Base-by-base conservation (phyloP, 2,888 invertebrate genomes). In the Aleiodes leptofemur region DNA sequence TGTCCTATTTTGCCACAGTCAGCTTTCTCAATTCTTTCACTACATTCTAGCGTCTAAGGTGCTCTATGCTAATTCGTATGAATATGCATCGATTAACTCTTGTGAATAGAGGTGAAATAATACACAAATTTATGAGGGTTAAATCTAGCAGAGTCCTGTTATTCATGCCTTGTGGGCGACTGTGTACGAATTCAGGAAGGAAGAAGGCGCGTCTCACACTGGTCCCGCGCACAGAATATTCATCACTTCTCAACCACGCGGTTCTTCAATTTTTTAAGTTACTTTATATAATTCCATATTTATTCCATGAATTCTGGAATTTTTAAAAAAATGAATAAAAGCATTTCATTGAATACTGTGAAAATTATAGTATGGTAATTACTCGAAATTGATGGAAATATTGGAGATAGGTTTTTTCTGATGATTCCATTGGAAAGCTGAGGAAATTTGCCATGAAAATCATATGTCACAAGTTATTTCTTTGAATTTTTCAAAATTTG, bases 61-160 rank as follows among this genome's bases (percentile, higher is more conserved):
- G 79, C 77, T 79, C 80, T 85, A 85, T 85, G 84, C 83, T 85
- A 85, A 84, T 84, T 82, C 82, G 78, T 81, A 86, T 86, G 86
- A 86, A 85, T 86, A 86, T 86, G 76, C 76, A 76, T 76, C 69
- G 76, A 76, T 76, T 76, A 48, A 71, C 48, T 72, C 59, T 55
- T 51, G 31, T 55, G 72, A 68, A 71, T 34, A 16, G 51, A 80
- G 79, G 82, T 82, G 73, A 85, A 86, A 84, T 84, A 84, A 85
- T 85, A 80, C 82, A 73, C 77, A 78, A 82, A 85, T 86, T 84
- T 84, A 83, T 84, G 80, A 48, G 80, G 80, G 77, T 77, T 83
- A 77, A 84, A 84, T 82, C 81, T 82, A 79, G 76, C 75, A 73
- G 78, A 77, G 77, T 64, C 16, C 68, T 73, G 77, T 73, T 77